Base-by-base conservation (phyloP, 2,113 vertebrate genomes). In the Alaudala cheleensis region DNA sequence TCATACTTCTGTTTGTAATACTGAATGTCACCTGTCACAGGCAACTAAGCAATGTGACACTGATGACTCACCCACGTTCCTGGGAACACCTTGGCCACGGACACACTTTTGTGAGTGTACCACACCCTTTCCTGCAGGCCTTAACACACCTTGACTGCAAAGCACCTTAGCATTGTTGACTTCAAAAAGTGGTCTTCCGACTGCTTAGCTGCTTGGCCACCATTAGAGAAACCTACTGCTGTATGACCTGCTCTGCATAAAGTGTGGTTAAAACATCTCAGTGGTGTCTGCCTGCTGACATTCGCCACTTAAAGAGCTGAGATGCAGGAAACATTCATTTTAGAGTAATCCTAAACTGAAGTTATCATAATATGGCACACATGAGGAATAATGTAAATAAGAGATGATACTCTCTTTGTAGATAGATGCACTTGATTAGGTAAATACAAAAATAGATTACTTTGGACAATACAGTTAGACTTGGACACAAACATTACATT, bases 71-170 rank as follows among this genome's bases (percentile, higher is more conserved):
- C 24, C 19, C 83, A 50, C 0, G 0, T 84, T 95, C 86, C 91
- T 64, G 82, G 76, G 92, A 94, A 96, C 92, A 96, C 76, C 85
- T 84, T 86, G 71, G 80, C 76, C 71, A 81, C 3, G 8, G 79
- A 88, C 79, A 91, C 61, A 23, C 88, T 90, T 90, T 18, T 71
- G 76, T 67, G 82, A 70, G n/a, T 0, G 2, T 11, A 78, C 90
- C 93, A 73, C 95, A 71, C 90, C 96, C 76, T 78, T 72, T 92
- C 71, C 69, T 74, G 56, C 64, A 86, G 93, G 74, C 34, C 81
- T 86, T 58, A 80, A 77, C 74, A 60, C 51, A 87, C 47, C 71
- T 90, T 50, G 64, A 50, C 76, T 91, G 64, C 58, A 92, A 84
- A 86, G 83, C 37, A 76, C 53, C 40, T 71, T 34, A 70, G 44